A percentile compares a stretch with the other conserved stretches of the same genome.
Conservation (phyloP, 2,888 invertebrate genomes). For the Metacarcinus magister region DNA sequence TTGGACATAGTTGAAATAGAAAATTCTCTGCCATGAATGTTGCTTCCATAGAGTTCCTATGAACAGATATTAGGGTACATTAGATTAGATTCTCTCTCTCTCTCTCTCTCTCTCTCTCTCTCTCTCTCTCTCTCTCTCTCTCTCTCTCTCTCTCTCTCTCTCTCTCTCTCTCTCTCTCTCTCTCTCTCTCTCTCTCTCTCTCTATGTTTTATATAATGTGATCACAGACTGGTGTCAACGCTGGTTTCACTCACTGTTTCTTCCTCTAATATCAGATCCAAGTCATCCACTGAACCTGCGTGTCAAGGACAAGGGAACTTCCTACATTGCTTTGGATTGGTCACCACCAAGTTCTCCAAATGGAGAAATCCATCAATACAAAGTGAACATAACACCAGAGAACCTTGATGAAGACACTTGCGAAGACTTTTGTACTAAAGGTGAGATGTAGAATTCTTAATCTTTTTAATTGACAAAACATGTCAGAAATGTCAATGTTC, state of each 20-base stretch:
- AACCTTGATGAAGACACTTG: not conserved
- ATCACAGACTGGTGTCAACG: not conserved
- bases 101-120: constrained; percentile 42
- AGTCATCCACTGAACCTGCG: constrained; percentile 46
- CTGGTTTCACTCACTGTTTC: not conserved
- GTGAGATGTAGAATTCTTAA: not conserved
- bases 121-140: not conserved
- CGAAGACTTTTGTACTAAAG: not conserved
- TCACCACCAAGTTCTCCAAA: constrained; percentile 28
- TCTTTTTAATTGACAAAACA: too few species aligned
- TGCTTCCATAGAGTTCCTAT: too few species aligned
- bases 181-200: not conserved
- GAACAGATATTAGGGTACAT: too few species aligned
- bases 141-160: not conserved
- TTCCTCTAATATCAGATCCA: constrained; percentile 35
- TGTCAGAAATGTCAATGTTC: not conserved
- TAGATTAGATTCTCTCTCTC: not conserved
- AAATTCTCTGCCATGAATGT: too few species aligned
- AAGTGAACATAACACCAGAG: not conserved
- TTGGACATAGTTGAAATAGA: too few species aligned
- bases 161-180: not conserved
- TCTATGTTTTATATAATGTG: not conserved
- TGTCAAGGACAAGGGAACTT: not conserved
- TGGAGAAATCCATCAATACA: constrained; percentile 9
- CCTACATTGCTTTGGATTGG: constrained; percentile 6